These are phyloP conservation scores for Cirrhinus molitorella DNA, from an alignment of 2,797 vertebrate species.

Conservation along the genomic window DNA sequence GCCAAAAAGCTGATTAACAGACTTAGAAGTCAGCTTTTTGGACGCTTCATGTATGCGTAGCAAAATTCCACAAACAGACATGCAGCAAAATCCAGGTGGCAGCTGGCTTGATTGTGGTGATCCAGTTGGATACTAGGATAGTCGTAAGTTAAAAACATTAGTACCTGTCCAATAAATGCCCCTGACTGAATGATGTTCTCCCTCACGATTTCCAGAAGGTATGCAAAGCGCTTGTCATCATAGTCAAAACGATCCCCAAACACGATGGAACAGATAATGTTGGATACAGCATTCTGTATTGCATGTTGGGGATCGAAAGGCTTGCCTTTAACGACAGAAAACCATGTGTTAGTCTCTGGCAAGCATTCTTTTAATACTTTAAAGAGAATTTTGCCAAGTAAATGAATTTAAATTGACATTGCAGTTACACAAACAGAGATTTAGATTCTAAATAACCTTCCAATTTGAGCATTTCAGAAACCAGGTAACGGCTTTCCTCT, in stretches of 20 bases:
- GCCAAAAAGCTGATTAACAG: no score
- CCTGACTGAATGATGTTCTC: constrained; percentile 37
- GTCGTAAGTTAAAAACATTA: no score
- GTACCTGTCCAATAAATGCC: constrained; percentile 17
- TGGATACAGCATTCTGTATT: constrained; percentile 29
- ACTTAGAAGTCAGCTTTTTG: no score
- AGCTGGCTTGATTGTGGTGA: no score
- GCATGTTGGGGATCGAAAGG: constrained; percentile 62
- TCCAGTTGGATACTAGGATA: neutral
- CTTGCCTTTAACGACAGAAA: no score
- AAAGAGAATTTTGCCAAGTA: neutral
- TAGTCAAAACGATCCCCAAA: constrained; percentile 68
- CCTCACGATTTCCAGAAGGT: constrained; percentile 42
- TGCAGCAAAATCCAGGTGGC: no score
- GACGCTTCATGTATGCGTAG: no score
- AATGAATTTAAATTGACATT: no score
- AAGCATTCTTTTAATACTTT: neutral
- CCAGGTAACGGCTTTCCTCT: constrained; percentile 21
- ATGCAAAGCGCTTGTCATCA: constrained; percentile 41
- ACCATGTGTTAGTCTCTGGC: neutral
- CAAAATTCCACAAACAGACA: no score
- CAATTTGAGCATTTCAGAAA: constrained; percentile 39
- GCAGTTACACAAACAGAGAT: no score
- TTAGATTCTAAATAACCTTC: constrained; percentile 15
- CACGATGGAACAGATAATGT: constrained; percentile 60